Conservation (phyloP, 2,888 invertebrate genomes). For the Cephus spinipes region DNA sequence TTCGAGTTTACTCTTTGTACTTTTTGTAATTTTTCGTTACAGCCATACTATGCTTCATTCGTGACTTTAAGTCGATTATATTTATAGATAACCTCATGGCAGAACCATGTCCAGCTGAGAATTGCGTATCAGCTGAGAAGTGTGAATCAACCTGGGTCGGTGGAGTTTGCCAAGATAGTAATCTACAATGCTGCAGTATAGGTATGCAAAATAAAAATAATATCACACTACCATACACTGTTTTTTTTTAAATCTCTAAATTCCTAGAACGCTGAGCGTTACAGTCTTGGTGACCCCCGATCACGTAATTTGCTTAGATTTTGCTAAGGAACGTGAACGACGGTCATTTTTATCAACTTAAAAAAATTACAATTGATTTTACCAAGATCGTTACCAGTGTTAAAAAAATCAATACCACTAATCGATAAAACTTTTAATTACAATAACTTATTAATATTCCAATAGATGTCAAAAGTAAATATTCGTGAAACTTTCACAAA, state of each 20-base stretch:
- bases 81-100: background rate
- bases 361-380: too few species aligned
- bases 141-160: conserved; percentile 22
- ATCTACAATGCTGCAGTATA: background rate
- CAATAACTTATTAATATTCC: background rate
- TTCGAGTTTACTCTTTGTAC: background rate
- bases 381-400: background rate
- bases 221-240: background rate
- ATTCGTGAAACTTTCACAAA: background rate
- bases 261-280: conserved; percentile 3
- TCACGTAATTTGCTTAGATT: too few species aligned
- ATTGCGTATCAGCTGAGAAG: conserved; percentile 32
- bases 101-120: conserved; percentile 28
- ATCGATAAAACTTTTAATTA: background rate
- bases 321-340: too few species aligned
- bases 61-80: background rate
- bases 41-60: background rate
- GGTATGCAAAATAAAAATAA: background rate
- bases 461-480: background rate
- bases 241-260: conserved; percentile 14
- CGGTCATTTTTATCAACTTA: too few species aligned
- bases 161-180: background rate
- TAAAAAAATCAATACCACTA: background rate
- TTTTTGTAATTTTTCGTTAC: background rate
- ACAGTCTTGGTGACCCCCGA: too few species aligned